Evolutionary conservation across 2,888 invertebrate genomes (phyloP).

Genomic region (Eretmocerus hayati): DNA sequence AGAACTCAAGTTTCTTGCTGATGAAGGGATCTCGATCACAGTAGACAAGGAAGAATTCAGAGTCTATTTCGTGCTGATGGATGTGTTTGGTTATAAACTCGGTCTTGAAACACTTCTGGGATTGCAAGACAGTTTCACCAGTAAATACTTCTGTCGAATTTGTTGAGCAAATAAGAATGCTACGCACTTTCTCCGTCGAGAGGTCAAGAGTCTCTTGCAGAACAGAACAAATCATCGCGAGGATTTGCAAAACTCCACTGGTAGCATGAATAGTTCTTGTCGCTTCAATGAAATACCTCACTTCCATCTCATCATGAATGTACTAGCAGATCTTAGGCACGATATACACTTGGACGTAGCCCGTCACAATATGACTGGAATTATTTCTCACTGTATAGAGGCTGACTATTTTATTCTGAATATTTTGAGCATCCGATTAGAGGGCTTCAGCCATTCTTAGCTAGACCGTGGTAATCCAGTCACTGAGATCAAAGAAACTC

Average conservation of each 20-base stretch:
- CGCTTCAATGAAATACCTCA: slow-evolving; percentile 26
- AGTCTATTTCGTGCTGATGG: not conserved
- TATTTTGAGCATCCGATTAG: slow-evolving; percentile 25
- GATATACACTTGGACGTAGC: slow-evolving; percentile 31
- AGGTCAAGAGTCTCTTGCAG: not conserved
- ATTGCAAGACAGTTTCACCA: not conserved
- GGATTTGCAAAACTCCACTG: not conserved
- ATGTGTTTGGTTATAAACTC: not conserved
- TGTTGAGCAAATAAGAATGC: not conserved
- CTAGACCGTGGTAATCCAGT: slow-evolving; percentile 22
- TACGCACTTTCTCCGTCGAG: not conserved
- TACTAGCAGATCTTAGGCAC: slow-evolving; percentile 35
- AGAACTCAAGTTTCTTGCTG: not conserved
- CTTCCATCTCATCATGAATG: slow-evolving; percentile 33
- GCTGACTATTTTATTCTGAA: slow-evolving; percentile 22
- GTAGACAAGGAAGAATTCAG: not conserved
- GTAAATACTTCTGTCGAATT: not conserved
- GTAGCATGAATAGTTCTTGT: slow-evolving; percentile 28
- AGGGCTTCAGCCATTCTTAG: slow-evolving; percentile 24
- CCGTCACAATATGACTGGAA: slow-evolving; percentile 30
- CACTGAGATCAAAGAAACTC: slow-evolving; percentile 14
- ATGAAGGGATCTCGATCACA: not conserved
- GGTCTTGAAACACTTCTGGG: not conserved
- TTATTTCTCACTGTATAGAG: slow-evolving; percentile 25
- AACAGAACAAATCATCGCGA: not conserved